A percentile compares a stretch with the other conserved stretches of the same genome.
phyloP scores from a whole-genome alignment of 1,140 invertebrate species.

The Frieseomelitta varia region DNA sequence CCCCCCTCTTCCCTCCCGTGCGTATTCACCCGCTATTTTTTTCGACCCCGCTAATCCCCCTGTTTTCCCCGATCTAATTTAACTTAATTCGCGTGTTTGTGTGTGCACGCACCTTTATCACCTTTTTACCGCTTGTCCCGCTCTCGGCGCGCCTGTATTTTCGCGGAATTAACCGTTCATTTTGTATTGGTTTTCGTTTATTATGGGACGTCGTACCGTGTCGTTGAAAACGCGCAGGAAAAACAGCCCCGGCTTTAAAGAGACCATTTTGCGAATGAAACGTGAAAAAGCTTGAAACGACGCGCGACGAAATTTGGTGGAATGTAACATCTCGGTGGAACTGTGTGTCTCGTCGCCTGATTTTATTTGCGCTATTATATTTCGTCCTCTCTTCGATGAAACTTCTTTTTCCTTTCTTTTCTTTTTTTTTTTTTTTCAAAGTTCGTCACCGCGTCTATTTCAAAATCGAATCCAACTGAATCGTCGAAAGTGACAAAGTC shows the following conservation, averaged over 20 bases:
- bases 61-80: slow-evolving; percentile 24
- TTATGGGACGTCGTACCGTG: not conserved
- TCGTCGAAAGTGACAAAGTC: too few species aligned
- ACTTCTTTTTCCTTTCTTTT: too few species aligned
- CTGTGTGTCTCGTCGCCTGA: too few species aligned
- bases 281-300: not conserved
- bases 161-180: not conserved
- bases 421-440: too few species aligned
- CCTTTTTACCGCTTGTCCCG: too few species aligned
- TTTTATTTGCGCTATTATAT: too few species aligned
- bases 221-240: not conserved
- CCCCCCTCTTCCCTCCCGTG: too few species aligned
- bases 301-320: too few species aligned
- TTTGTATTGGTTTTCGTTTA: not conserved
- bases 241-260: not conserved
- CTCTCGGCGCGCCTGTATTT: not conserved
- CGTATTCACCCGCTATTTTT: not conserved
- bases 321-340: too few species aligned
- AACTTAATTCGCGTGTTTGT: slow-evolving; percentile 4
- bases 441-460: too few species aligned
- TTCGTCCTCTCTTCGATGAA: too few species aligned
- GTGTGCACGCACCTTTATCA: not conserved
- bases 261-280: not conserved
- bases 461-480: too few species aligned
- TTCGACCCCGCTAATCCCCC: not conserved